A percentile compares a stretch with the other conserved stretches of the same genome.
Evolutionary conservation across 2,113 vertebrate genomes (phyloP).

Genomic region (Engraulis encrasicolus): DNA sequence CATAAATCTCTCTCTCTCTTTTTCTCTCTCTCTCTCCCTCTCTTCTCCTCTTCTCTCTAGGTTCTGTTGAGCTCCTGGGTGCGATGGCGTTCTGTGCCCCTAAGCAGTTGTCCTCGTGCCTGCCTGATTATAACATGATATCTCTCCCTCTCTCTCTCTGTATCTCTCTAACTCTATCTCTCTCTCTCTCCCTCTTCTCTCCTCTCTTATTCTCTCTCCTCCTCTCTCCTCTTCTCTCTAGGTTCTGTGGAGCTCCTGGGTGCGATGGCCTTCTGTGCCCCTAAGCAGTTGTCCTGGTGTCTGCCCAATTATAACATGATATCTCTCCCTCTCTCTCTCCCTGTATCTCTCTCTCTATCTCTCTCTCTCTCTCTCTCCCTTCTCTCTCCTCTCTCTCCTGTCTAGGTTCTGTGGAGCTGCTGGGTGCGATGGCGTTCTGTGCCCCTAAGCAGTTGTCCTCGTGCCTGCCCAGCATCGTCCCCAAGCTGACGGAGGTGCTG

Average conservation of each 20-base stretch:
- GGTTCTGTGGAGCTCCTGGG: constrained; percentile 96
- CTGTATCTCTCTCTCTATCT: no score
- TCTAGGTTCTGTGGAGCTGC: constrained; percentile 92
- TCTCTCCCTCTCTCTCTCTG: neutral
- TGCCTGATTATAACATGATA: neutral
- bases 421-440: constrained; percentile 97
- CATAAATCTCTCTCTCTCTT: neutral
- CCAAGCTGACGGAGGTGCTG: constrained; percentile 96
- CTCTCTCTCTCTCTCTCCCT: neutral
- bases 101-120: constrained; percentile 94
- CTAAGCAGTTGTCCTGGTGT: constrained; percentile 96
- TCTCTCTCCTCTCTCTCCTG: neutral
- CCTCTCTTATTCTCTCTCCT: neutral
- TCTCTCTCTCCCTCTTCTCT: neutral
- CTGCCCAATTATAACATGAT: no score
- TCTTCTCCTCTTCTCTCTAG: no score
- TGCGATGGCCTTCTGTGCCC: constrained; percentile 96
- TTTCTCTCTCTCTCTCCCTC: neutral
- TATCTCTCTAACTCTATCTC: neutral
- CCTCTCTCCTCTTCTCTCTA: constrained; percentile 51
- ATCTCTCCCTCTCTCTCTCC: no score
- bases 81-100: constrained; percentile 98
- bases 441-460: constrained; percentile 97
- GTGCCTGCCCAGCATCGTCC: constrained; percentile 96
- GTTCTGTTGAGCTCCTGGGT: constrained; percentile 59